phyloP scores from a whole-genome alignment of 2,888 invertebrate genomes.

The Drosophila greeni region DNA sequence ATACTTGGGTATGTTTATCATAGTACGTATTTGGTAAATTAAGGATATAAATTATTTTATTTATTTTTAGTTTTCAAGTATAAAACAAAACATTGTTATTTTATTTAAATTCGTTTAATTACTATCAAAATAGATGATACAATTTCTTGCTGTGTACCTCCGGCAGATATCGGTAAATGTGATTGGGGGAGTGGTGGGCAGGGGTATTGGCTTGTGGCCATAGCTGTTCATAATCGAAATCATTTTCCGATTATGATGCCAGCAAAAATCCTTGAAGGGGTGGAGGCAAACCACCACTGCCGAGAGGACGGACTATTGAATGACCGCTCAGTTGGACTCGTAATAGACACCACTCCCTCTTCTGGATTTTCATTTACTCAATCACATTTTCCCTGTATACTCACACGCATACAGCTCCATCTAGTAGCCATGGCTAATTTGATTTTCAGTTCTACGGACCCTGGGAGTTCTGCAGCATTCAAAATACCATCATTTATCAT shows the following conservation, averaged over 20 bases:
- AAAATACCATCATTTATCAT: slow-evolving; percentile 52
- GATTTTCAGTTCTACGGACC: slow-evolving; percentile 28
- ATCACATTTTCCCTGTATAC: slow-evolving; percentile 8
- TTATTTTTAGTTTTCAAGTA: not conserved
- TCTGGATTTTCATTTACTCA: slow-evolving; percentile 9
- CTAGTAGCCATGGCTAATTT: slow-evolving; percentile 37
- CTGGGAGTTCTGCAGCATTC: slow-evolving; percentile 16
- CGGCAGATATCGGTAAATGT: not conserved
- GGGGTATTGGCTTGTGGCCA: slow-evolving; percentile 23
- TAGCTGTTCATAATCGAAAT: slow-evolving; percentile 36
- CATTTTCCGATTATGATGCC: slow-evolving; percentile 29
- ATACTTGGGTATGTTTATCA: not conserved
- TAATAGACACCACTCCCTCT: slow-evolving; percentile 8
- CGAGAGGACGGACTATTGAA: slow-evolving; percentile 10
- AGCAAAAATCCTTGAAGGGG: slow-evolving; percentile 4
- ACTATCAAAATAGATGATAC: not conserved
- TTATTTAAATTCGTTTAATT: not conserved
- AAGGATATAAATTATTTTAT: not conserved
- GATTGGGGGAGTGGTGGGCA: slow-evolving; percentile 7
- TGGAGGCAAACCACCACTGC: slow-evolving; percentile 5
- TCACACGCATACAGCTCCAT: not conserved
- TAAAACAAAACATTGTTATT: not conserved
- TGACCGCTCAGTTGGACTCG: slow-evolving; percentile 5
- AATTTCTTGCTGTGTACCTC: not conserved
- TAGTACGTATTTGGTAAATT: not conserved